A percentile compares a stretch with the other conserved stretches of the same genome.
These are phyloP conservation scores for Oreochromis spilurus DNA, from an alignment of 2,113 vertebrate genomes.

Conservation along the genomic window DNA sequence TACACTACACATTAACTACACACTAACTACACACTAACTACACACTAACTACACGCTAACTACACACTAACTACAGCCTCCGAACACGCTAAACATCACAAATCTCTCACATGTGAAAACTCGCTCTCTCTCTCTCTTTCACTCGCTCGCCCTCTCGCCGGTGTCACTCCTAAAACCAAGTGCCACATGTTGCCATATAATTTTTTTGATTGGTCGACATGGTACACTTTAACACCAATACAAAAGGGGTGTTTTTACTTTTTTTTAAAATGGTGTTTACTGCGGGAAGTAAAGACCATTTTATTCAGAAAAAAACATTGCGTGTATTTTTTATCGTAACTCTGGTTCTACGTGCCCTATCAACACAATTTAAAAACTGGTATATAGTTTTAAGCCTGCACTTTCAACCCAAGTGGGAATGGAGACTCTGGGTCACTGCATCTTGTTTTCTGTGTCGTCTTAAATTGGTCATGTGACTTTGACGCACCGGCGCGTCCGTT, in stretches of 20 bases:
- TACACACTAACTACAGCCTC: background rate
- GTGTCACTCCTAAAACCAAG: background rate
- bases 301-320: background rate
- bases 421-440: background rate
- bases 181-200: background rate
- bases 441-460: background rate
- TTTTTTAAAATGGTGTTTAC: too few species aligned
- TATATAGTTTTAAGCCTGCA: background rate
- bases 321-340: background rate
- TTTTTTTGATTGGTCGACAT: background rate
- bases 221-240: background rate
- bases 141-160: background rate
- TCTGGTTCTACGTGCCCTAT: background rate
- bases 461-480: background rate
- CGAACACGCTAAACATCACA: background rate
- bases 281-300: background rate
- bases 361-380: background rate
- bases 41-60: background rate
- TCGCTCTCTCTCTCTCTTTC: background rate
- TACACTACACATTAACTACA: background rate
- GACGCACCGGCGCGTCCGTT: background rate
- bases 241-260: background rate
- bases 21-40: background rate
- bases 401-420: background rate
- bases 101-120: background rate